Conservation (phyloP, 2,113 vertebrate species). For the Oreotrochilus melanogaster region DNA sequence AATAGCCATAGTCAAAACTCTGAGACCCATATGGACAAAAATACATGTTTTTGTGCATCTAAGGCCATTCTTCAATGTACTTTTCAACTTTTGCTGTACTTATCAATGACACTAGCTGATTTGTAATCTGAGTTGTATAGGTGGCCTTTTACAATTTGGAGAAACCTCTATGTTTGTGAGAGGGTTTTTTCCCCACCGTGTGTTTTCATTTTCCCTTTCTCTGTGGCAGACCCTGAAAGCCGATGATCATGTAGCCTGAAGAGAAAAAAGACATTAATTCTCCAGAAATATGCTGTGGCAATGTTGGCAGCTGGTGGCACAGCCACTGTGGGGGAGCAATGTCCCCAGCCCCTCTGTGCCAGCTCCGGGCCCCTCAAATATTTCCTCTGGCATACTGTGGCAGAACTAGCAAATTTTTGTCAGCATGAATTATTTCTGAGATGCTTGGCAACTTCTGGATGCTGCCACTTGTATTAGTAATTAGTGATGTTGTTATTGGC, state of each 20-base stretch:
- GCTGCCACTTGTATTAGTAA: fast-evolving
- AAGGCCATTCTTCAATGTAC: neutral
- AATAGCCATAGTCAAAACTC: neutral
- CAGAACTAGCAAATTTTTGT: neutral
- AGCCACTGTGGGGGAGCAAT: fast-evolving
- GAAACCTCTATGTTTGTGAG: neutral
- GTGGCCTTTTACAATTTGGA: neutral
- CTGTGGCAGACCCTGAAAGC: neutral
- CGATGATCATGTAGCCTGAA: neutral
- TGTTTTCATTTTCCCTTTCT: neutral
- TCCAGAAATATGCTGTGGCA: neutral
- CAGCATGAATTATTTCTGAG: neutral
- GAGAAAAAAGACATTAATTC: neutral
- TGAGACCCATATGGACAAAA: neutral
- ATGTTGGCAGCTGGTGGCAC: neutral
- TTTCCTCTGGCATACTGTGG: neutral
- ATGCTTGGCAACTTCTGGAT: neutral
- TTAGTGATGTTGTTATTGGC: neutral
- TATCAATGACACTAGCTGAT: neutral
- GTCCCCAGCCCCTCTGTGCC: fast-evolving
- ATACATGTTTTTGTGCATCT: fast-evolving
- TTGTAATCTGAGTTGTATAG: neutral
- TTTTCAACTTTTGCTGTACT: neutral
- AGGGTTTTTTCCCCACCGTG: fast-evolving
- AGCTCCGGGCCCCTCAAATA: neutral